Evolutionary conservation across 1,140 invertebrate species (phyloP), one percentile per base, ranked within the genome.

Genomic region (Zaprionus nigranus): DNA sequence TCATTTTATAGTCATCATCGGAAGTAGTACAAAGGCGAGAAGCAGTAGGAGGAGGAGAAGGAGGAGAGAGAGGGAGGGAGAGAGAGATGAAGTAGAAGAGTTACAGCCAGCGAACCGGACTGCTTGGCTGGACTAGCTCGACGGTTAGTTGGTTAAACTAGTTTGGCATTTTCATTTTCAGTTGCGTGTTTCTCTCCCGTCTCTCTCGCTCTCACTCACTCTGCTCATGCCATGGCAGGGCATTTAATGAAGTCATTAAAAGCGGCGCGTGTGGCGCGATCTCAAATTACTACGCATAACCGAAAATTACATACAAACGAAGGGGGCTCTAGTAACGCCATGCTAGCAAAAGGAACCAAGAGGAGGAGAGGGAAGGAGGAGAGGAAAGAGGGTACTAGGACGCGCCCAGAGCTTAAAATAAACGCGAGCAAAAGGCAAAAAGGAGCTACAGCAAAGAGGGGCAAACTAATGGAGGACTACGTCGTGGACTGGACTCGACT

Each of bases 161-260:
- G 84, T 87, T 87, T 88, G 26, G 7, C 22, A 20, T 54, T 71
- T 26, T 51, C 36, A 51, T 40, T 57, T 36, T 34, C 24, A 13
- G 17, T 54, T 11, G 30, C 28, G 22, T 53, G n/a, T 17, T 17
- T 1, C 46, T 24, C 11, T 64, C 5, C 9, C 24, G 0, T 22
- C 20, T 22, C 46, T 12, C 46, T 20, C 11, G 24, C 46, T 4
- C 7, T 24, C 9, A 4, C 46, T 24, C 46, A 2, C 38, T 36
- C 11, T 43, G 2, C n/a, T 26, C 59, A 24, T 24, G 61, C 62
- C 62, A 17, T 22, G 30, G 51, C 38, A 22, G 57, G 78, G 73
- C 81, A 90, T 90, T 90, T 90, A 90, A 90, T 90, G 82, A 90
- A 90, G 86, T 90, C 86, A 90, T 90, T 90, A 90, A 90, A 90